A percentile compares a stretch with the other conserved stretches of the same genome.
Evolutionary conservation across 2,113 vertebrate species (phyloP).

Genomic region (Oplegnathus fasciatus): DNA sequence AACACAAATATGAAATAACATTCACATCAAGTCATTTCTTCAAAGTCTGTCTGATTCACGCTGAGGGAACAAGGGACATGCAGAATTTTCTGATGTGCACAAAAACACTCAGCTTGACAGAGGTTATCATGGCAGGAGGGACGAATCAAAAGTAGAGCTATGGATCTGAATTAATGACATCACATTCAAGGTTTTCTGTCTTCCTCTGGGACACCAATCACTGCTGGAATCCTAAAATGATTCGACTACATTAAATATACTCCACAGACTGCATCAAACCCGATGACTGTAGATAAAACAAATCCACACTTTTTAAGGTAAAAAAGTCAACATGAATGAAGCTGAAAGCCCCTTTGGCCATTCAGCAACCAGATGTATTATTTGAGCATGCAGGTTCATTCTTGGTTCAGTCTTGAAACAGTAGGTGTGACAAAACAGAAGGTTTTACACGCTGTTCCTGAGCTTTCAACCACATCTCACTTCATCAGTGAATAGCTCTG

Average conservation of each 20-base stretch:
- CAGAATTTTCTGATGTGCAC: background rate
- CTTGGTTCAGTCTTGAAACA: too few species aligned
- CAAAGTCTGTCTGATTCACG: background rate
- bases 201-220: background rate
- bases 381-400: too few species aligned
- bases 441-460: too few species aligned
- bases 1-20: slow-evolving; percentile 16
- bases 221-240: background rate
- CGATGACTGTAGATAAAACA: background rate
- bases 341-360: too few species aligned
- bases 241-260: background rate
- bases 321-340: too few species aligned
- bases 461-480: too few species aligned
- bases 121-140: background rate
- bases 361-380: too few species aligned
- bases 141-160: background rate
- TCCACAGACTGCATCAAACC: background rate
- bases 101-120: background rate
- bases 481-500: too few species aligned
- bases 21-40: background rate
- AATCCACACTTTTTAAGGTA: too few species aligned
- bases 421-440: too few species aligned
- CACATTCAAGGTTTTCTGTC: slow-evolving; percentile 1
- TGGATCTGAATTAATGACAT: slow-evolving; percentile 10
- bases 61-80: background rate